phyloP scores from a whole-genome alignment of 2,888 invertebrate species.

The Thysanoteuthis rhombus region DNA sequence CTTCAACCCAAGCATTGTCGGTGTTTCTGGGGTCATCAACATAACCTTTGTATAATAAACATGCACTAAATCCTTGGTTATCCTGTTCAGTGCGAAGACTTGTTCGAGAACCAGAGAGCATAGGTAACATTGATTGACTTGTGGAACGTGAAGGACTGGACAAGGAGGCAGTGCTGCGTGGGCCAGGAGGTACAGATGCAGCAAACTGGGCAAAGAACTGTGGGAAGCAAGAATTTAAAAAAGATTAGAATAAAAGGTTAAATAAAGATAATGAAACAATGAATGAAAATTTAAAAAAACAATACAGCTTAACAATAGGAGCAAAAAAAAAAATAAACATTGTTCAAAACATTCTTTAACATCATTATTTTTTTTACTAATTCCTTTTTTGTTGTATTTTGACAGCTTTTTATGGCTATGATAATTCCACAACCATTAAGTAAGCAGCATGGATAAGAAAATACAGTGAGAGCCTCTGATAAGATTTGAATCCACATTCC shows the following conservation, averaged over 20 bases:
- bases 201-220: conserved; percentile 55
- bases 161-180: conserved; percentile 34
- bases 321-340: neutral
- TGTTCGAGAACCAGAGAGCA: conserved; percentile 39
- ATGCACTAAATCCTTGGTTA: conserved; percentile 48
- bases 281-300: neutral
- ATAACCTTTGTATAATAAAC: conserved; percentile 62
- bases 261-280: neutral
- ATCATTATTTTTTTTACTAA: no score
- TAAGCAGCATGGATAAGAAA: no score
- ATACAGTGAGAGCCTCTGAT: no score
- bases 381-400: no score
- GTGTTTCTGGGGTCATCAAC: conserved; percentile 66
- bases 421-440: no score
- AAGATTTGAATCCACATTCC: no score
- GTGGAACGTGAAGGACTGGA: conserved; percentile 28
- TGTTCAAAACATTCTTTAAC: no score
- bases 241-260: neutral
- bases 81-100: conserved; percentile 43
- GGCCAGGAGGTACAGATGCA: conserved; percentile 18
- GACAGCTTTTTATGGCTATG: no score
- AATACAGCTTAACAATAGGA: no score
- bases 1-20: conserved; percentile 62
- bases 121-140: conserved; percentile 33
- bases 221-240: conserved; percentile 32